Conservation (phyloP, 1,140 invertebrate genomes). For the Carposina sasakii region DNA sequence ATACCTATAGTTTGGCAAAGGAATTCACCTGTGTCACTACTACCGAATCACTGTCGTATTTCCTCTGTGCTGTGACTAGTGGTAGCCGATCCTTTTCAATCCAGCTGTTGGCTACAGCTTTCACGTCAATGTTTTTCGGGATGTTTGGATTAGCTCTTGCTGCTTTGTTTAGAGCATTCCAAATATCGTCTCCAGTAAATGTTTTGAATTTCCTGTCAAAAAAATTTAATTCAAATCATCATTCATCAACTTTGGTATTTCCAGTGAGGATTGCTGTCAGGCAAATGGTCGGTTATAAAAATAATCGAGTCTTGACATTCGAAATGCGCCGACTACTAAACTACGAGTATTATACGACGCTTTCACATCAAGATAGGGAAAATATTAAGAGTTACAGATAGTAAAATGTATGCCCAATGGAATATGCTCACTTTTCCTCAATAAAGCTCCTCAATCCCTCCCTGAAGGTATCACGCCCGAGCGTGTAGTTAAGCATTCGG, state of each 20-base stretch:
- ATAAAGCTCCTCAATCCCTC: slow-evolving; percentile 83
- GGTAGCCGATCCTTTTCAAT: slow-evolving; percentile 86
- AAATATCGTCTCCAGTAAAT: slow-evolving; percentile 87
- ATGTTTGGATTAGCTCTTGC: slow-evolving; percentile 75
- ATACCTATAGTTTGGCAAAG: too few relatives aligned
- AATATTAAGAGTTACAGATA: background rate
- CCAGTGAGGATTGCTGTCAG: too few relatives aligned
- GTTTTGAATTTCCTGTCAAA: slow-evolving; percentile 78
- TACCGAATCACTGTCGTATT: slow-evolving; percentile 79
- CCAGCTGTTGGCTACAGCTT: slow-evolving; percentile 85
- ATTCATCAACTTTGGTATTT: too few relatives aligned
- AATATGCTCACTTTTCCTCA: slow-evolving; percentile 68
- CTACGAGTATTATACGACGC: too few relatives aligned
- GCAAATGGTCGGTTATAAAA: too few relatives aligned
- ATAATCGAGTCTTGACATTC: too few relatives aligned
- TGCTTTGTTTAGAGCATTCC: slow-evolving; percentile 81
- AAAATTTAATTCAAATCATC: too few relatives aligned
- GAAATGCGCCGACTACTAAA: too few relatives aligned
- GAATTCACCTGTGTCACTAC: slow-evolving; percentile 79
- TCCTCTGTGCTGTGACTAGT: slow-evolving; percentile 80
- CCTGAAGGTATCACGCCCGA: slow-evolving; percentile 86
- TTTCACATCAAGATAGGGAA: too few relatives aligned
- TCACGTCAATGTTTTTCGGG: slow-evolving; percentile 73
- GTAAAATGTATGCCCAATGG: background rate
- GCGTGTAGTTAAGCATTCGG: slow-evolving; percentile 92